Percentiles rank a stretch among this genome's conserved stretches.
phyloP scores from a whole-genome alignment of 2,113 vertebrate species.

The Petaurus breviceps region DNA sequence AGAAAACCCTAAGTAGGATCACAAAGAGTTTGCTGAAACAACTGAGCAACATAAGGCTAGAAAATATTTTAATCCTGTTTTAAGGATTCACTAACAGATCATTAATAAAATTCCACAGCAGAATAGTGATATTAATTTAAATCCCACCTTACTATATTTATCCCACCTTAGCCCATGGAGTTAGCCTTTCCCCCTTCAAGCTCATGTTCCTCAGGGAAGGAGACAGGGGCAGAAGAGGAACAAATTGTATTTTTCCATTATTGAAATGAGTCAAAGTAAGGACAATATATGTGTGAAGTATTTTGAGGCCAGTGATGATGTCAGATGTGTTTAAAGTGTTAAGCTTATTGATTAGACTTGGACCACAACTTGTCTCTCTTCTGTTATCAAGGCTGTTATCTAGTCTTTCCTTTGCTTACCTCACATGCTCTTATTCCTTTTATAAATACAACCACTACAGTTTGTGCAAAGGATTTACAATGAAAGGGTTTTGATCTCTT shows the following conservation, averaged over 20 bases:
- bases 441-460: rapidly evolving
- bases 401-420: neutral
- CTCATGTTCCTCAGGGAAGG: neutral
- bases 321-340: neutral
- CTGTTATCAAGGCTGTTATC: neutral
- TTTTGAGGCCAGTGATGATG: neutral
- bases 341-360: neutral
- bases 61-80: neutral
- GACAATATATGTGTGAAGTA: neutral
- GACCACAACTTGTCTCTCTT: neutral
- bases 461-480: neutral
- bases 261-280: neutral
- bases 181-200: neutral
- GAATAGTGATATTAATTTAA: neutral
- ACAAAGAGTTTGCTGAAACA: neutral
- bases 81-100: neutral
- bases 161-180: neutral
- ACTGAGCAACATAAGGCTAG: neutral
- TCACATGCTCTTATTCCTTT: neutral
- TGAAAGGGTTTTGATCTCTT: neutral
- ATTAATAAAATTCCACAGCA: neutral
- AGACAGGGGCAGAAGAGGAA: neutral
- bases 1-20: neutral
- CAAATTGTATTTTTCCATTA: neutral
- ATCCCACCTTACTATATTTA: too few species aligned